Base-by-base conservation (phyloP, 2,888 invertebrate genomes). In the Glaucopsyche alexis region DNA sequence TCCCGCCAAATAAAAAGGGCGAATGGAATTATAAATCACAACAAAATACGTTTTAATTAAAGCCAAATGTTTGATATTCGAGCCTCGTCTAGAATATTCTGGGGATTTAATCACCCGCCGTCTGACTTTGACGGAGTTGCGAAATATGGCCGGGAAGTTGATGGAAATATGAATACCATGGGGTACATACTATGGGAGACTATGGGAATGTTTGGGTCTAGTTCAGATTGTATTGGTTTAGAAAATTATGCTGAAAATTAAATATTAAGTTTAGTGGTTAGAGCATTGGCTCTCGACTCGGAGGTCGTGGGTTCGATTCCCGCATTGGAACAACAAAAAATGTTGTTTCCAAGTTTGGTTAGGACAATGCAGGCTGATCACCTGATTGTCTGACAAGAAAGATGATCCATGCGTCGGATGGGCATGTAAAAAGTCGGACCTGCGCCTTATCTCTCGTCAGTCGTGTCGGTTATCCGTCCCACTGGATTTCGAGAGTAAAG, bases 51-150 rank as follows among this genome's bases (percentile, higher is more conserved):
- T 67, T 67, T 69, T 69, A 69, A 69, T 69, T 69, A 66, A 67
- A 73, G 45, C 71, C 71, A 73, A 75, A 70, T 75, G 75, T 79
- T 76, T 75, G 74, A 76, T 75, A 75, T 75, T 71, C 73, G 73
- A 72, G 76, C 73, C 76, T 75, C 71, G 73, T 72, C 73, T 75
- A 74, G 72, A 76, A 77, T 75, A 73, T 76, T 74, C 72, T 47
- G 74, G 40, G 50, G 74, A 74, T 75, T 74, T 74, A 72, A 76
- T 72, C 71, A 73, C 42, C 73, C 66, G 49, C 73, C 65, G 75
- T 73, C 72, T 73, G 71, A 66, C 67, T 67, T 67, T 45, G 38
- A 74, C 71, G 72, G 73, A 74, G 70, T 74, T 72, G 55, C 71
- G 49, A 72, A 73, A 71, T 67, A 73, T 76, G 66, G 66, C 14